Conservation (phyloP, 2,797 vertebrate species). For the Hydrolagus colliei region DNA sequence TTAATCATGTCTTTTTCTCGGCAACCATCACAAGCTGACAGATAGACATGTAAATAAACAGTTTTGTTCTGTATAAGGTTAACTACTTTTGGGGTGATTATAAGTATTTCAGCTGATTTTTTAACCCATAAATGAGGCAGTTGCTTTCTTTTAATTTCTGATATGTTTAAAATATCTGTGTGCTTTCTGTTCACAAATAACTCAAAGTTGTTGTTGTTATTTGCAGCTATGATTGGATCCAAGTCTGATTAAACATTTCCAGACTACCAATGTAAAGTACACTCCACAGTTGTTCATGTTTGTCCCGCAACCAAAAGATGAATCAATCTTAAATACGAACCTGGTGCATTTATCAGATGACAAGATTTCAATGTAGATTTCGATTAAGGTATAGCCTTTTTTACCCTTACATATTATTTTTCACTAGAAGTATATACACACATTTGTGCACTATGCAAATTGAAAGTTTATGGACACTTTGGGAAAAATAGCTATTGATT, state of each 20-base stretch:
- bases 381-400: background rate
- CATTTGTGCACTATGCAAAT: slow-evolving; percentile 29
- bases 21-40: background rate
- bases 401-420: slow-evolving; percentile 14
- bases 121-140: background rate
- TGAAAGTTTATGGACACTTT: slow-evolving; percentile 14
- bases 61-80: background rate
- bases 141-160: background rate
- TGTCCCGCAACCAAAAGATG: background rate
- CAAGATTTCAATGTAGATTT: background rate
- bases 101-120: background rate
- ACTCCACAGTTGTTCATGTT: background rate
- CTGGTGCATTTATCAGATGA: background rate
- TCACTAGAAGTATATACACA: slow-evolving; percentile 30
- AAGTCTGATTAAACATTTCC: background rate
- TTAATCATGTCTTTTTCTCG: background rate
- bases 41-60: background rate
- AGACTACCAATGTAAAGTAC: background rate
- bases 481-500: slow-evolving; percentile 16
- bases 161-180: background rate
- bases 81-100: background rate
- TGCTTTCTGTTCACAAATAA: background rate
- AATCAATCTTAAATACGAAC: slow-evolving; percentile 26
- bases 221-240: slow-evolving; percentile 3
- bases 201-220: background rate